Evolutionary conservation across 2,888 invertebrate genomes (phyloP).

Genomic region (Catocala nupta): DNA sequence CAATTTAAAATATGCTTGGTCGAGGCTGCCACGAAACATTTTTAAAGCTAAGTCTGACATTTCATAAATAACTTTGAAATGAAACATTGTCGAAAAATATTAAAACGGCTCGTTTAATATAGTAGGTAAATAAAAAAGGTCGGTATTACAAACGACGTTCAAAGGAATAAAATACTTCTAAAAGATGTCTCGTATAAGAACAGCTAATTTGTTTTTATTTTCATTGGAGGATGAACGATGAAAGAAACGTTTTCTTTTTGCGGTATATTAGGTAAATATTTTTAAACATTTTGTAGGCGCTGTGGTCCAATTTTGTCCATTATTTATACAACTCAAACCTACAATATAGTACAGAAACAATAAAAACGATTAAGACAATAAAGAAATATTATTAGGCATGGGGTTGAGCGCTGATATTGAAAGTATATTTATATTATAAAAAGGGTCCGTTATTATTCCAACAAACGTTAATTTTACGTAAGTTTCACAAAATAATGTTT

Average conservation of each 20-base stretch:
- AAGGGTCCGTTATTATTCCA: too few species aligned
- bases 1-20: too few species aligned
- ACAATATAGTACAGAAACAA: neutral
- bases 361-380: too few species aligned
- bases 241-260: slow-evolving; percentile 9
- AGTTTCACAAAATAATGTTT: too few species aligned
- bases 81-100: slow-evolving; percentile 6
- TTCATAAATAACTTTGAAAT: neutral
- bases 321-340: neutral
- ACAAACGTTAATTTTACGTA: too few species aligned
- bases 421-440: too few species aligned
- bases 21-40: too few species aligned
- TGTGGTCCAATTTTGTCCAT: neutral
- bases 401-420: too few species aligned
- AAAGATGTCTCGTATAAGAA: slow-evolving; percentile 13
- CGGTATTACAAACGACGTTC: slow-evolving; percentile 7
- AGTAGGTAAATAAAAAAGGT: slow-evolving; percentile 6
- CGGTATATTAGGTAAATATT: slow-evolving; percentile 1
- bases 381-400: too few species aligned
- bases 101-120: slow-evolving; percentile 4
- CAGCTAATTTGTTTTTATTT: slow-evolving; percentile 19
- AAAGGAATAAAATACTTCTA: slow-evolving; percentile 13
- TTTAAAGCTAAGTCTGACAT: too few species aligned
- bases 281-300: neutral
- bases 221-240: slow-evolving; percentile 11